Evolutionary conservation across 2,113 vertebrate species (phyloP), one percentile per base, ranked within the genome.

Genomic region (Eptesicus fuscus): DNA sequence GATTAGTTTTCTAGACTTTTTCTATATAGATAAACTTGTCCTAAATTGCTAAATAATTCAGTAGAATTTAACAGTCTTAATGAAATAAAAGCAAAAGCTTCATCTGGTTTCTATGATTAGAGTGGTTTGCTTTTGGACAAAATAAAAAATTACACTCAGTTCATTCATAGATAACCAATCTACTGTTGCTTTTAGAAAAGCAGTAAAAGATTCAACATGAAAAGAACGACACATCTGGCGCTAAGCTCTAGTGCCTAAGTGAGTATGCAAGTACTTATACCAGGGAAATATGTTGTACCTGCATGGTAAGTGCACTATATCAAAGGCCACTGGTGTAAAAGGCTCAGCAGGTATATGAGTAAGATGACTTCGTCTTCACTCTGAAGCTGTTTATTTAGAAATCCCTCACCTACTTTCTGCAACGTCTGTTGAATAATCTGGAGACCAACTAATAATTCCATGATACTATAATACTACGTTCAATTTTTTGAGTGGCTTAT

Each of bases 31-130:
- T 82, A 67, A 92, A 22, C 65, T 42, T 47, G 4, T 25, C 67
- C 22, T 96, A 93, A 96, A 95, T 79, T 86, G 78, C 73, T 94
- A 95, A 96, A 97, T 96, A 90, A 93, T 22, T 96, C 77, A 84
- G 56, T 70, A 73, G 78, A 91, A 79, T 84, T 92, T 95, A 92
- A 90, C 78, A 94, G 71, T 53, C 47, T 95, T 95, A 96, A 85
- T 73, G 53, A 42, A 90, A 70, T 96, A 96, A 95, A 94, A 91
- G 35, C 35, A 35, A 69, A 40, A 56, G 28, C 11, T 96, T 95
- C 56, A 61, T 96, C 76, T 77, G 28, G 32, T 82, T 96, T 93
- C 86, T 94, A 80, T 7, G 9, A 3, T 53, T 96, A 67, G 32
- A 93, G 77, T 85, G 5, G 1, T 88, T 94, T 67, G 17, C 4